These are phyloP conservation scores for Isichthys henryi DNA, from an alignment of 2,113 vertebrate genomes.

Conservation along the genomic window DNA sequence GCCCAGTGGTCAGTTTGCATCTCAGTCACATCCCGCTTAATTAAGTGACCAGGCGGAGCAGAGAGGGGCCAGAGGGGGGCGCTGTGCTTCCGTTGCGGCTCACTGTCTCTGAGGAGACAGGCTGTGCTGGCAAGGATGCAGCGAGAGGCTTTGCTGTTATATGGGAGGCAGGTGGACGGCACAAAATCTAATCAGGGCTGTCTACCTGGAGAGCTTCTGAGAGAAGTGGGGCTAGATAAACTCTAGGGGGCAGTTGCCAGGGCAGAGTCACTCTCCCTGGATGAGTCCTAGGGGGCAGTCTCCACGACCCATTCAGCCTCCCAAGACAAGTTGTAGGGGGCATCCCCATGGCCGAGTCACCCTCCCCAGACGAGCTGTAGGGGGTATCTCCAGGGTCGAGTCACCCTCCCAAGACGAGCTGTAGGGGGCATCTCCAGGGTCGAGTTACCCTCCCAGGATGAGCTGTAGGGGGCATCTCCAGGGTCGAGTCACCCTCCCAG, in stretches of 20 bases:
- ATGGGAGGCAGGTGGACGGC: background rate
- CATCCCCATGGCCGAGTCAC: no score
- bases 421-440: background rate
- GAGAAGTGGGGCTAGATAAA: background rate
- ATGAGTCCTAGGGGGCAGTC: background rate
- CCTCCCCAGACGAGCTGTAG: background rate
- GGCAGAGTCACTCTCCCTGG: background rate
- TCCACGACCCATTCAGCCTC: background rate
- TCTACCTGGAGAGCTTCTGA: background rate
- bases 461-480: background rate
- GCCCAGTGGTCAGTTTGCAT: background rate
- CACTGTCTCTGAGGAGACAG: background rate
- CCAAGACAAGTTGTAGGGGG: no score
- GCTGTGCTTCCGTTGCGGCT: background rate
- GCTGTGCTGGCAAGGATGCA: background rate
- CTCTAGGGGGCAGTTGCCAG: background rate
- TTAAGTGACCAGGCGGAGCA: background rate
- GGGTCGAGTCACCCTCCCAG: no score
- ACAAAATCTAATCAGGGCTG: no score
- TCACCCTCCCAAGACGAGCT: background rate
- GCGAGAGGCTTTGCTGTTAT: background rate
- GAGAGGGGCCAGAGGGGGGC: background rate
- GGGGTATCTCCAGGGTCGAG: no score
- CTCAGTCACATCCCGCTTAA: background rate
- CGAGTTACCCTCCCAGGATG: background rate